A percentile compares a stretch with the other conserved stretches of the same genome.
Evolutionary conservation across 2,113 vertebrate genomes (phyloP).

Genomic region (Stigmatopora nigra): DNA sequence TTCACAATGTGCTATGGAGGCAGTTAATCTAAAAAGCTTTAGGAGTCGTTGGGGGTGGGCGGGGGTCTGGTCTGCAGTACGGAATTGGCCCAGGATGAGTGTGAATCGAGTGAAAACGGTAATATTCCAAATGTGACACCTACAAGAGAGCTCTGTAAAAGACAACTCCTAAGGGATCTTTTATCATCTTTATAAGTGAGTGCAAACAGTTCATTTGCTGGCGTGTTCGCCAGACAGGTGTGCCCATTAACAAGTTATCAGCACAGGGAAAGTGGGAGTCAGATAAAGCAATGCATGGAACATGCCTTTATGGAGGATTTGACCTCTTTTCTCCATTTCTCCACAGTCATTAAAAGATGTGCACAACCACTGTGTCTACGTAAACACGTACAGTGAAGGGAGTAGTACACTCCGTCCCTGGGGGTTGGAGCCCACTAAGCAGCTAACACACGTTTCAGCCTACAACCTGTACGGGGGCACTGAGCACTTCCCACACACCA

Average conservation of each 20-base stretch:
- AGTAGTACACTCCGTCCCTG: conserved; percentile 22
- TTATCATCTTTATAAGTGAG: conserved; percentile 32
- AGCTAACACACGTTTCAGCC: conserved; percentile 51
- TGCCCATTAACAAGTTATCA: conserved; percentile 57
- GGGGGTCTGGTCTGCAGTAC: conserved; percentile 20
- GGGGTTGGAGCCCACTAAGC: conserved; percentile 42
- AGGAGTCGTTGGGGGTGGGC: conserved; percentile 45
- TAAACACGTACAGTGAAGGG: conserved; percentile 28
- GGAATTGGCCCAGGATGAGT: conserved; percentile 24
- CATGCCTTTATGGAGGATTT: conserved; percentile 24
- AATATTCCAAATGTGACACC: conserved; percentile 32
- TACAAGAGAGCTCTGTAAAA: conserved; percentile 33
- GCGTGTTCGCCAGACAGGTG: conserved; percentile 59
- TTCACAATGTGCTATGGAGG: conserved; percentile 65
- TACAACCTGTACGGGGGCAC: conserved; percentile 44
- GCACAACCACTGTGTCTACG: not conserved
- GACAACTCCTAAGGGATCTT: conserved; percentile 36
- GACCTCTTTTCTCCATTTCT: conserved; percentile 11
- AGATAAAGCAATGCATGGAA: conserved; percentile 38
- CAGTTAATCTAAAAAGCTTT: conserved; percentile 57
- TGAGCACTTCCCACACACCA: conserved; percentile 54
- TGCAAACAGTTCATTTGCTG: conserved; percentile 52
- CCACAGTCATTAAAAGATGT: not conserved
- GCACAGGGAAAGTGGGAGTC: conserved; percentile 33
- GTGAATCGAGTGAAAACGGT: conserved; percentile 33